Percentiles rank a stretch among this genome's conserved stretches.
These are phyloP conservation scores for Calliphora vomitoria DNA, from an alignment of 2,888 invertebrate genomes.

Conservation along the genomic window DNA sequence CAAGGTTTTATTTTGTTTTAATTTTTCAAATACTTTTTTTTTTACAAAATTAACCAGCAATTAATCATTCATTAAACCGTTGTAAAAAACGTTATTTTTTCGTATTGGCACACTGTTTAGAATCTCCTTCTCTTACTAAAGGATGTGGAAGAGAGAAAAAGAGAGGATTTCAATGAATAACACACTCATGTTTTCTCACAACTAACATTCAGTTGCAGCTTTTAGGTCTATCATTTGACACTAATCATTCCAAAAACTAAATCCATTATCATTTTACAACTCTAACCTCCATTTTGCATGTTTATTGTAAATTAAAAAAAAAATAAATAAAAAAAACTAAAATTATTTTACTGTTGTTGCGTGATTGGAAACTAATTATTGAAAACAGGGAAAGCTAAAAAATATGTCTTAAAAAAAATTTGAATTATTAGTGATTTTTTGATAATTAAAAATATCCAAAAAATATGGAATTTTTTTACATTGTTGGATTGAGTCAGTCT, in stretches of 20 bases:
- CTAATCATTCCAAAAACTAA: conserved; percentile 56
- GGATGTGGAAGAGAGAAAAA: not conserved
- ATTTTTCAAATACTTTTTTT: conserved; percentile 3
- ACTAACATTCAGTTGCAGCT: conserved; percentile 23
- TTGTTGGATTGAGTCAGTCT: too few relatives aligned
- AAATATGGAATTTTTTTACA: too few relatives aligned
- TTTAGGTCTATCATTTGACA: conserved; percentile 55
- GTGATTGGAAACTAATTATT: not conserved
- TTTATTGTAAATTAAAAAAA: not conserved
- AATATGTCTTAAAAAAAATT: not conserved
- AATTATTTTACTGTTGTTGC: not conserved
- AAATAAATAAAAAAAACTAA: not conserved
- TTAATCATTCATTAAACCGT: conserved; percentile 62
- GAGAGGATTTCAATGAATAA: not conserved
- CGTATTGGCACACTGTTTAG: conserved; percentile 33
- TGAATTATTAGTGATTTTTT: not conserved
- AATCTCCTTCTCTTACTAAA: conserved; percentile 2
- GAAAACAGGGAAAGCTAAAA: not conserved
- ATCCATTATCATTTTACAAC: conserved; percentile 40
- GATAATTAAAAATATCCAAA: too few relatives aligned
- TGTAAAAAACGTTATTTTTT: not conserved
- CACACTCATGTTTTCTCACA: conserved; percentile 37
- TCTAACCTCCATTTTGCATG: conserved; percentile 47
- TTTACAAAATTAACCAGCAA: conserved; percentile 61
- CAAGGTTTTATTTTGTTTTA: conserved; percentile 16